phyloP scores from a whole-genome alignment of 2,797 vertebrate species.

The Eutrigla gurnardus region DNA sequence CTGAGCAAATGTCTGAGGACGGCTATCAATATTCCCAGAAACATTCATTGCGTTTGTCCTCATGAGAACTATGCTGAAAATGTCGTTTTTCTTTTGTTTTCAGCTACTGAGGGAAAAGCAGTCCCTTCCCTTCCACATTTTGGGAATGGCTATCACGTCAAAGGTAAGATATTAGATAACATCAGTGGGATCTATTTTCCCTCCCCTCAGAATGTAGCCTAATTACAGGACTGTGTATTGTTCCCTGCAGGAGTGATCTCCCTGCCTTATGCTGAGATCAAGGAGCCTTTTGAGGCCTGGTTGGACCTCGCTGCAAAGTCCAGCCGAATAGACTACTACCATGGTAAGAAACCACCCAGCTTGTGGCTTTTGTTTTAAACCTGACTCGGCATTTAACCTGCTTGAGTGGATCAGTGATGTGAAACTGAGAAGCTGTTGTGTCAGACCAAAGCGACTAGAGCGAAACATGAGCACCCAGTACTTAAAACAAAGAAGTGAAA shows the following conservation, averaged over 20 bases:
- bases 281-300: slow-evolving; percentile 90
- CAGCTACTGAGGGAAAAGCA: slow-evolving; percentile 68
- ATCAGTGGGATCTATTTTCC: background rate
- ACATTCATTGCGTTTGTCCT: too few species aligned
- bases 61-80: background rate
- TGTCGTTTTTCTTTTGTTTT: slow-evolving; percentile 5
- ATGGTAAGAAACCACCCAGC: slow-evolving; percentile 67
- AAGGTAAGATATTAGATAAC: slow-evolving; percentile 63
- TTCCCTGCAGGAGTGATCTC: slow-evolving; percentile 81
- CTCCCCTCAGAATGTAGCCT: background rate
- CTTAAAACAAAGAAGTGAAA: slow-evolving; percentile 55
- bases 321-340: slow-evolving; percentile 85
- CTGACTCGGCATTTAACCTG: slow-evolving; percentile 13
- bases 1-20: background rate
- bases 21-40: background rate
- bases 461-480: slow-evolving; percentile 13
- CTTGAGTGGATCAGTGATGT: slow-evolving; percentile 33
- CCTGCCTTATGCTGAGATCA: slow-evolving; percentile 88
- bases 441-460: slow-evolving; percentile 43
- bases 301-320: slow-evolving; percentile 80
- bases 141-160: slow-evolving; percentile 75
- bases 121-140: slow-evolving; percentile 72
- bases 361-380: background rate
- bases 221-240: background rate
- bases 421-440: slow-evolving; percentile 63